Evolutionary conservation across 1,140 invertebrate genomes (phyloP).

Genomic region (Lithobius niger): DNA sequence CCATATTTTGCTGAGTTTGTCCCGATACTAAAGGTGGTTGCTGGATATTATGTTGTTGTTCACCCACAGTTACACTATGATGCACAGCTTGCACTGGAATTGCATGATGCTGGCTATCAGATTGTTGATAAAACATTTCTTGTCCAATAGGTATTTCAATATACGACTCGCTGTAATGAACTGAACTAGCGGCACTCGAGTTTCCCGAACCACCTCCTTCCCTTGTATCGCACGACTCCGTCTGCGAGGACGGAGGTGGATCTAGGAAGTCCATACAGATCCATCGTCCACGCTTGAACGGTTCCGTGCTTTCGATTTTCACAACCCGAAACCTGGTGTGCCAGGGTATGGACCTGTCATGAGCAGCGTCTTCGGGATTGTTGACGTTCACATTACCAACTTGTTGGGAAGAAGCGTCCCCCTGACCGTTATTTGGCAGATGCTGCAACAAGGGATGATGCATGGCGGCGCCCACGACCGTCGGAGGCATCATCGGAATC

Average conservation of each 20-base stretch:
- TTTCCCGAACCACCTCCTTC: conserved; percentile 21
- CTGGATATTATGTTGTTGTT: conserved; percentile 18
- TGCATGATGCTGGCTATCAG: conserved; percentile 12
- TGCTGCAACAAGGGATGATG: not conserved
- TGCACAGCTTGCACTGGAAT: conserved; percentile 15
- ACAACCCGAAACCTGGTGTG: conserved; percentile 75
- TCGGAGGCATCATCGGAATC: not conserved
- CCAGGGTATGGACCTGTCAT: conserved; percentile 20
- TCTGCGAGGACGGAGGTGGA: conserved; percentile 48
- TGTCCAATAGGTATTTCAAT: conserved; percentile 3
- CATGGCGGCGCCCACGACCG: not conserved
- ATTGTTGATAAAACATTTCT: conserved; percentile 8
- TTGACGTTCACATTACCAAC: conserved; percentile 5
- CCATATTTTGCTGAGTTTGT: not conserved
- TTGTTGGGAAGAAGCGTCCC: not conserved
- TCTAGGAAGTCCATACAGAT: conserved; percentile 91
- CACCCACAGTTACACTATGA: conserved; percentile 15
- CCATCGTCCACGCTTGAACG: conserved; percentile 85
- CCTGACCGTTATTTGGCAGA: conserved; percentile 2
- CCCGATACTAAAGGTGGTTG: conserved; percentile 4
- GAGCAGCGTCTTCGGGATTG: conserved; percentile 10
- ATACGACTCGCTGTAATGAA: conserved; percentile 22
- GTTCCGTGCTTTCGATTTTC: conserved; percentile 89
- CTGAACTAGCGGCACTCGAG: conserved; percentile 24
- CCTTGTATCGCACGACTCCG: conserved; percentile 15